A percentile compares a stretch with the other conserved stretches of the same genome.
Conservation (phyloP, 2,797 vertebrate species). For the Periophthalmus magnuspinnatus region DNA sequence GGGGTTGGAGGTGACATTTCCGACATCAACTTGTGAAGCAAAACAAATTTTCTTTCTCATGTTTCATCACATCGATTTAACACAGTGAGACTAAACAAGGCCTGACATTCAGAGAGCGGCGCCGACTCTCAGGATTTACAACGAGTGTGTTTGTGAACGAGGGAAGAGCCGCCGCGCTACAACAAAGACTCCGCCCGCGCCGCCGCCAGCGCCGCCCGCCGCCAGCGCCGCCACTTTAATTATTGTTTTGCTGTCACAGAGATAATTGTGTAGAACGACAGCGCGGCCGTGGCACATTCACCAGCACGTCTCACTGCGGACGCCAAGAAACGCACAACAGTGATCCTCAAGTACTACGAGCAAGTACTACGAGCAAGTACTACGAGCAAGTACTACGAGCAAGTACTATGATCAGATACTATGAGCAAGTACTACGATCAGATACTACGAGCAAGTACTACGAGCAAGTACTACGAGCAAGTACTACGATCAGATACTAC, state of each 20-base stretch:
- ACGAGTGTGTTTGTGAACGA: slow-evolving; percentile 36
- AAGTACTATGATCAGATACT: no score
- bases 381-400: no score
- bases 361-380: no score
- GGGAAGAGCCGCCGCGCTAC: slow-evolving; percentile 28
- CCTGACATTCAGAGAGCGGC: not conserved
- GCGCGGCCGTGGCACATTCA: slow-evolving; percentile 49
- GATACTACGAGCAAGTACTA: no score
- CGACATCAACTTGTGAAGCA: not conserved
- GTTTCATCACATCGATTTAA: not conserved
- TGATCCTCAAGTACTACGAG: no score
- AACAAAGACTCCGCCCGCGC: slow-evolving; percentile 26
- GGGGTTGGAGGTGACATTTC: not conserved
- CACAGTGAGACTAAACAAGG: not conserved
- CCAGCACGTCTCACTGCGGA: slow-evolving; percentile 36
- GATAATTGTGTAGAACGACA: slow-evolving; percentile 71
- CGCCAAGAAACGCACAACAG: slow-evolving; percentile 40
- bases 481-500: no score
- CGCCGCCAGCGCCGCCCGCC: slow-evolving; percentile 44
- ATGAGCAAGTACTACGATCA: no score
- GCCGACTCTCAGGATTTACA: slow-evolving; percentile 24
- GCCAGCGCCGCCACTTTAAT: slow-evolving; percentile 61
- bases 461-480: no score
- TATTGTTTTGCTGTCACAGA: slow-evolving; percentile 65
- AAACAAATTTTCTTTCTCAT: not conserved